phyloP scores from a whole-genome alignment of 2,888 invertebrate genomes.

The Muscina levida region DNA sequence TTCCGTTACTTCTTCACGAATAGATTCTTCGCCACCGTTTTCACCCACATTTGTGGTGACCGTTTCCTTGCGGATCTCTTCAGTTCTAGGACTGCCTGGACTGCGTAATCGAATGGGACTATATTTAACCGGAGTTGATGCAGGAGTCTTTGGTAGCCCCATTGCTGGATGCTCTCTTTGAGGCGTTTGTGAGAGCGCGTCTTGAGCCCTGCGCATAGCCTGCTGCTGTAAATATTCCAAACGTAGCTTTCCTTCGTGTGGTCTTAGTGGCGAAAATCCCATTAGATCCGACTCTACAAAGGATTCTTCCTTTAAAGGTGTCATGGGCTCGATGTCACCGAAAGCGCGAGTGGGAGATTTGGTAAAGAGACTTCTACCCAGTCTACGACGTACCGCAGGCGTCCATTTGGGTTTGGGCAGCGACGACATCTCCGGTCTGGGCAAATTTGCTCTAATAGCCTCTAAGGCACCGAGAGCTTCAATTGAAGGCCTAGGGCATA shows the following conservation, averaged over 20 bases:
- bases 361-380: background rate
- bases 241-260: conserved; percentile 40
- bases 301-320: conserved; percentile 37
- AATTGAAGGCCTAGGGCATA: conserved; percentile 28
- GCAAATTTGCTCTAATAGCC: conserved; percentile 45
- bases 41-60: conserved; percentile 32
- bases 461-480: conserved; percentile 44
- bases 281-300: conserved; percentile 24
- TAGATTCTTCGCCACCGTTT: conserved; percentile 42
- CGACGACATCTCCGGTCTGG: background rate
- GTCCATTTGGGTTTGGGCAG: conserved; percentile 34
- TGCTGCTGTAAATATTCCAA: conserved; percentile 40
- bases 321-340: conserved; percentile 43
- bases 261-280: conserved; percentile 43
- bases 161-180: background rate
- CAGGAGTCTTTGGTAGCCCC: background rate
- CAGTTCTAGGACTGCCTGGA: conserved; percentile 36
- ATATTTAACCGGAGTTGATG: background rate
- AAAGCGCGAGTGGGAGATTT: conserved; percentile 31
- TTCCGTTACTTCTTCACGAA: conserved; percentile 55
- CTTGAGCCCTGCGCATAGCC: background rate
- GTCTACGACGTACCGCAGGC: conserved; percentile 21
- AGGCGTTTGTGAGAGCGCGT: background rate
- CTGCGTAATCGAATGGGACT: conserved; percentile 40
- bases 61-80: conserved; percentile 36